Evolutionary conservation across 2,797 vertebrate genomes (phyloP).

Genomic region (Gila robusta): DNA sequence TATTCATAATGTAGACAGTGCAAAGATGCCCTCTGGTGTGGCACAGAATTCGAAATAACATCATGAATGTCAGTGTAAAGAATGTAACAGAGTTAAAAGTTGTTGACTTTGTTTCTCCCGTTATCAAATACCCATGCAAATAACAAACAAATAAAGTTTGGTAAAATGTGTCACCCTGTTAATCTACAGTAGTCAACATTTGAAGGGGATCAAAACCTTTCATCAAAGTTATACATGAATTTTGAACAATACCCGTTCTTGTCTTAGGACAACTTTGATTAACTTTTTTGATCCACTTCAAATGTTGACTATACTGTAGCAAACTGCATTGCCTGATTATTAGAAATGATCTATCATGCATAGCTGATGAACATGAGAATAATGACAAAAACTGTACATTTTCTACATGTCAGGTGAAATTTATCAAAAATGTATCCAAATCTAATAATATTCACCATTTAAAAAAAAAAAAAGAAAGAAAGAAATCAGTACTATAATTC

Average conservation of each 20-base stretch:
- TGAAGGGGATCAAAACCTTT: too few species aligned
- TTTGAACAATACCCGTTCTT: too few species aligned
- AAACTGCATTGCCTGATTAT: too few species aligned
- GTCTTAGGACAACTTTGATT: too few species aligned
- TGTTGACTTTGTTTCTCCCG: not conserved
- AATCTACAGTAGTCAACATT: not conserved
- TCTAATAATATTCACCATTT: not conserved
- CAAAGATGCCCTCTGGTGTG: conserved; percentile 29
- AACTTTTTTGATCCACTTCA: too few species aligned
- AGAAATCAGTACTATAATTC: not conserved
- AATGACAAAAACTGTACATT: not conserved
- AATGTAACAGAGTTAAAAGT: conserved; percentile 2
- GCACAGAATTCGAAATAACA: not conserved
- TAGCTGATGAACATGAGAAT: not conserved
- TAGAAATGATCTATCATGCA: not conserved
- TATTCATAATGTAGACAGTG: not conserved
- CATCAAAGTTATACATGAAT: too few species aligned
- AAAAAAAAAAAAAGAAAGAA: too few species aligned
- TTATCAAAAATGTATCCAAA: not conserved
- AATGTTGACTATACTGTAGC: too few species aligned
- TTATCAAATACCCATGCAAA: not conserved
- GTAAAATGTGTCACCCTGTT: not conserved
- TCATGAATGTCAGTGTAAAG: not conserved
- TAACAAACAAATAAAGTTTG: not conserved
- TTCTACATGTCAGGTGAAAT: not conserved